Evolutionary conservation across 92 coral and sea anemone genomes (phyloP).

Genomic region (Umimayanthus chanpuru): DNA sequence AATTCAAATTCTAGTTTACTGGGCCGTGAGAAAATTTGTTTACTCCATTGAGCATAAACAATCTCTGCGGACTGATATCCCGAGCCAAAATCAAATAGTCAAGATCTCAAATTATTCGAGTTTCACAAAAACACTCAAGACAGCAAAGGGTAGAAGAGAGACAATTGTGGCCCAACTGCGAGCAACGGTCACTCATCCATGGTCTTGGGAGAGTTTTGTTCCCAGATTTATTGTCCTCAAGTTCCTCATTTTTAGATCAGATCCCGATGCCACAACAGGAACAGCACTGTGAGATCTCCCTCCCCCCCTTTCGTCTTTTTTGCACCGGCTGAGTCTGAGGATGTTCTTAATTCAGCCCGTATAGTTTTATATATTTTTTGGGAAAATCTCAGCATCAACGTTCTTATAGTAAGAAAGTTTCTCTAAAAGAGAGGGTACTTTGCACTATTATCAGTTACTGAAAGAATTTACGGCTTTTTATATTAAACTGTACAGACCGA

Average conservation of each 20-base stretch:
- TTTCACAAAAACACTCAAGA: neutral
- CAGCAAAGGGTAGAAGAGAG: neutral
- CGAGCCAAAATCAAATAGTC: neutral
- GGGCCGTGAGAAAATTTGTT: neutral
- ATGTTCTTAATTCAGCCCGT: too few species aligned
- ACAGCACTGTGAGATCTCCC: neutral
- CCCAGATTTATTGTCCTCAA: slow-evolving; percentile 3
- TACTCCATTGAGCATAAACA: neutral
- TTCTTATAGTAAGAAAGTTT: too few species aligned
- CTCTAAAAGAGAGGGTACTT: too few species aligned
- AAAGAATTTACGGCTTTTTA: too few species aligned
- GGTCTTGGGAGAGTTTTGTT: slow-evolving; percentile 12
- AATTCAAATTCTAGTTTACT: neutral
- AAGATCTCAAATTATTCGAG: neutral
- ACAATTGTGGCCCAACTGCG: slow-evolving; percentile 4
- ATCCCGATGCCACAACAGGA: neutral
- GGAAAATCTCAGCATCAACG: too few species aligned
- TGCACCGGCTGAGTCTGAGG: too few species aligned
- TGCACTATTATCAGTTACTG: too few species aligned
- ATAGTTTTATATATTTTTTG: too few species aligned
- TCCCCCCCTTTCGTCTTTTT: neutral
- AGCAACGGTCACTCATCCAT: neutral
- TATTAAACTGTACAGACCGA: too few species aligned
- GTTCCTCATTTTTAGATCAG: neutral
- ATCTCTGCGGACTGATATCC: neutral